These are phyloP conservation scores for Syrphus vitripennis DNA, from an alignment of 2,888 invertebrate genomes.

Conservation along the genomic window DNA sequence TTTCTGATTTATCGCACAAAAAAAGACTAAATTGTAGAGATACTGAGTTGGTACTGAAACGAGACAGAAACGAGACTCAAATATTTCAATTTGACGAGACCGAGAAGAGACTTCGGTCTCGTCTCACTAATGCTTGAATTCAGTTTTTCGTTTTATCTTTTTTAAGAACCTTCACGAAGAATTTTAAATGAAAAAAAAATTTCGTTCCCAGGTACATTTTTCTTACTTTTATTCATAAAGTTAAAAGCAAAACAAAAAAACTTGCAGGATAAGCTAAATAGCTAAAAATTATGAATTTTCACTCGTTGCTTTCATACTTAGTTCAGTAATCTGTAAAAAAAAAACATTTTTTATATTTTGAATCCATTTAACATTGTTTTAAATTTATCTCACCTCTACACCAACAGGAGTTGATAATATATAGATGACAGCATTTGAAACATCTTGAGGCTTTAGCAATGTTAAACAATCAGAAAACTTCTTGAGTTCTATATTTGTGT, in stretches of 20 bases:
- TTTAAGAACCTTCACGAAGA: too few species aligned
- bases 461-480: not conserved
- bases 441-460: not conserved
- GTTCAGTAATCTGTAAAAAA: slow-evolving; percentile 50
- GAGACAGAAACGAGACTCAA: too few species aligned
- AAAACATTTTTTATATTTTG: not conserved
- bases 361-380: not conserved
- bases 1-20: too few species aligned
- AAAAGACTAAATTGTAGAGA: too few species aligned
- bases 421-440: slow-evolving; percentile 23
- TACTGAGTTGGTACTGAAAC: too few species aligned
- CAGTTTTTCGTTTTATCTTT: too few species aligned
- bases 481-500: slow-evolving; percentile 75
- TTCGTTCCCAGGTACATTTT: not conserved
- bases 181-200: too few species aligned
- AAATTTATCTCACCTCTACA: slow-evolving; percentile 13
- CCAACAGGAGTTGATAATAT: slow-evolving; percentile 25
- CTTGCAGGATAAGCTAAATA: too few species aligned
- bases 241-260: not conserved
- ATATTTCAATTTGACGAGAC: too few species aligned
- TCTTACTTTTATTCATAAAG: not conserved
- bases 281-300: slow-evolving; percentile 34
- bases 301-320: slow-evolving; percentile 43
- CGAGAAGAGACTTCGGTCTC: too few species aligned
- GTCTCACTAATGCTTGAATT: too few species aligned